phyloP scores from a whole-genome alignment of 2,888 invertebrate genomes.

The Lasioglossum calceatum region DNA sequence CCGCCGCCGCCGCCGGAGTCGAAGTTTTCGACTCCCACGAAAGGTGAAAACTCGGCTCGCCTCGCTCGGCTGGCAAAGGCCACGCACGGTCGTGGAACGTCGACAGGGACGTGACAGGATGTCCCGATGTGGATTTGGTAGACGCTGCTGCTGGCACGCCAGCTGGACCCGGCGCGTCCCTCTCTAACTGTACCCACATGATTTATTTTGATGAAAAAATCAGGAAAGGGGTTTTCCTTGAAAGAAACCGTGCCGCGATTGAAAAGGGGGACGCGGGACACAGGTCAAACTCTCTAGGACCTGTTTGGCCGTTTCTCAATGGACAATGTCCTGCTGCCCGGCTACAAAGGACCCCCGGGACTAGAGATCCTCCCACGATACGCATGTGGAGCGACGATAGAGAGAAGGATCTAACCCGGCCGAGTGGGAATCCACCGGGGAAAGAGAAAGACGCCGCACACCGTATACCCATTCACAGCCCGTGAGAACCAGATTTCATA shows the following conservation, averaged over 20 bases:
- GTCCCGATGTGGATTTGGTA: slow-evolving; percentile 41
- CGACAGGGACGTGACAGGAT: slow-evolving; percentile 32
- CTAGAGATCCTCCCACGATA: slow-evolving; percentile 86
- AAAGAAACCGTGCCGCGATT: slow-evolving; percentile 76
- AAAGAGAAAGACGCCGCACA: slow-evolving; percentile 38
- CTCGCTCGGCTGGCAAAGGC: slow-evolving; percentile 27
- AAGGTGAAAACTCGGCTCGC: slow-evolving; percentile 58
- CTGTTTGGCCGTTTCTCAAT: slow-evolving; percentile 81
- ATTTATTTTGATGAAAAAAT: slow-evolving; percentile 83
- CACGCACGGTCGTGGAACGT: slow-evolving; percentile 47
- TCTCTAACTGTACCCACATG: slow-evolving; percentile 80
- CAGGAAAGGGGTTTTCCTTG: slow-evolving; percentile 81
- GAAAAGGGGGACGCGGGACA: slow-evolving; percentile 73
- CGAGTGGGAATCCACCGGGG: slow-evolving; percentile 53
- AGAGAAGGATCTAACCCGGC: slow-evolving; percentile 60
- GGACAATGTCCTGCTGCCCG: slow-evolving; percentile 82
- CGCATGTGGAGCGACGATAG: slow-evolving; percentile 82
- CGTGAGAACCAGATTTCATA: slow-evolving; percentile 85
- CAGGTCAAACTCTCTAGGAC: slow-evolving; percentile 82
- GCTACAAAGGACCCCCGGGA: slow-evolving; percentile 82
- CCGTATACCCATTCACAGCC: slow-evolving; percentile 80
- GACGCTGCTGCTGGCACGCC: slow-evolving; percentile 15
- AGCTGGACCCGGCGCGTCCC: slow-evolving; percentile 61
- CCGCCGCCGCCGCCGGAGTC: not conserved
- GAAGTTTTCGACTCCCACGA: slow-evolving; percentile 59